Conservation (phyloP, 2,113 vertebrate species). For the Entomyzon cyanotis region DNA sequence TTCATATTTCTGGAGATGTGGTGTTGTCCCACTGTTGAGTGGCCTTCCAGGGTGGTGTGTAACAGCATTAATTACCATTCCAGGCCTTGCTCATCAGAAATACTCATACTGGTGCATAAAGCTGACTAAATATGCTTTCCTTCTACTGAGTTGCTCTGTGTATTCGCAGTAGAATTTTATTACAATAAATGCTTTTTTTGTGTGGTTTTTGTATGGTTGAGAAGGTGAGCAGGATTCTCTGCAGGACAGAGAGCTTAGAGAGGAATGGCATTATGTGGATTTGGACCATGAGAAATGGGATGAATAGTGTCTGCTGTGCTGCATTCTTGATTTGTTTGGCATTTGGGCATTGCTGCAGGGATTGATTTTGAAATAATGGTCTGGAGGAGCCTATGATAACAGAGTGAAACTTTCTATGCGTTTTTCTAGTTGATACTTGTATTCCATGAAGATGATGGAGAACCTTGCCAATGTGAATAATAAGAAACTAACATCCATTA, state of each 20-base stretch:
- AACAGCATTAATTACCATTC: not conserved
- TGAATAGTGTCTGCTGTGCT: not conserved
- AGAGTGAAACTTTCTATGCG: not conserved
- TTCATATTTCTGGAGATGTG: not conserved
- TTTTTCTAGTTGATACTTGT: not conserved
- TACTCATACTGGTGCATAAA: not conserved
- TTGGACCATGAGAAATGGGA: not conserved
- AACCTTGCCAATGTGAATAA: constrained; percentile 47
- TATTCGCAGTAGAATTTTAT: not conserved
- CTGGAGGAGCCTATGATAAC: not conserved
- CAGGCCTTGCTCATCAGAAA: not conserved
- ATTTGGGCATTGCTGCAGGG: not conserved
- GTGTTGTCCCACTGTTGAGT: not conserved
- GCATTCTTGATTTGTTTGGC: not conserved
- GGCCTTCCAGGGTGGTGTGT: not conserved
- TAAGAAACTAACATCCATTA: constrained; percentile 55
- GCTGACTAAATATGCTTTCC: not conserved
- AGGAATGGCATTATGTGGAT: not conserved
- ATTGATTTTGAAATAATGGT: not conserved
- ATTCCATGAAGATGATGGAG: constrained; percentile 27
- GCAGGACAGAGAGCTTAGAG: not conserved
- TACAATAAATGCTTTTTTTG: not conserved
- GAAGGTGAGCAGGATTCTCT: not conserved
- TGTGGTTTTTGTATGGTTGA: not conserved
- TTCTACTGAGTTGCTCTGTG: not conserved